These are phyloP conservation scores for Climacteris rufus DNA, from an alignment of 2,113 vertebrate genomes.

Conservation along the genomic window DNA sequence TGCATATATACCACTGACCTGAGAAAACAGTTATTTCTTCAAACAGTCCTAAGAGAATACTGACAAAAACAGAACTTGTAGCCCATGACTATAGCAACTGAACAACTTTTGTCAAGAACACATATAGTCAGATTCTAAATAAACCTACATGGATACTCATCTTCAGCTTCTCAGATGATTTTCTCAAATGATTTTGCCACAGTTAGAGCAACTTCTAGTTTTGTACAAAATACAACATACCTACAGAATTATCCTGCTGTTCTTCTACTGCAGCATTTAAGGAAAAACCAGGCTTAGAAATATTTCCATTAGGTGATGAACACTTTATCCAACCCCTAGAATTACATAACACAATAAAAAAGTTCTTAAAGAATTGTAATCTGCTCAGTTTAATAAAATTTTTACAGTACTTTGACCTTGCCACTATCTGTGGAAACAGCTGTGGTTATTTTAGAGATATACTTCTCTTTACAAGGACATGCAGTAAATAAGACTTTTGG, in stretches of 20 bases:
- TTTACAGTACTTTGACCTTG: background rate
- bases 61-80: background rate
- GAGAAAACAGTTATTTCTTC: background rate
- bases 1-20: background rate
- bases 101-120: background rate
- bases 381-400: background rate
- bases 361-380: background rate
- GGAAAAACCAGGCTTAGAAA: background rate
- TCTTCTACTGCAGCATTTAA: background rate
- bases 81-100: background rate
- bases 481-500: background rate
- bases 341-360: background rate
- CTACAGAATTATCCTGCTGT: background rate
- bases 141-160: background rate
- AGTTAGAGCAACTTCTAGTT: background rate
- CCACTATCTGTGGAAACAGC: background rate
- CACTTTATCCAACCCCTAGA: slow-evolving; percentile 23
- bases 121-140: background rate
- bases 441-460: background rate
- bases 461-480: background rate
- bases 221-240: slow-evolving; percentile 62
- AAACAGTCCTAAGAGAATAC: background rate
- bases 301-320: background rate
- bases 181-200: background rate
- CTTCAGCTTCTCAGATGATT: background rate